A percentile compares a stretch with the other conserved stretches of the same genome.
Evolutionary conservation across 2,797 vertebrate genomes (phyloP).

Genomic region (Sebastes aleutianus): DNA sequence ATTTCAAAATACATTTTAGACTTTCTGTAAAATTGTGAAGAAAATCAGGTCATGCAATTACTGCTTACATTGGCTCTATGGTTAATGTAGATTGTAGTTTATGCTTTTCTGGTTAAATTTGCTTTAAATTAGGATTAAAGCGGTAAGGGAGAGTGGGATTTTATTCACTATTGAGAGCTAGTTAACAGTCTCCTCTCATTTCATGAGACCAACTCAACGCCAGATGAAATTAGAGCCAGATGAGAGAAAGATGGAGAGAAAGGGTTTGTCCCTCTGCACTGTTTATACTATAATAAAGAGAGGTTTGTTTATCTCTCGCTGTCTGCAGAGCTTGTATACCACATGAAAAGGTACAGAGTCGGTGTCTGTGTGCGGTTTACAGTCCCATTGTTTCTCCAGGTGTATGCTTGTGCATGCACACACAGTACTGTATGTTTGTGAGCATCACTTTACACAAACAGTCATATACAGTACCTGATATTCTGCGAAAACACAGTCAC

Average conservation of each 20-base stretch:
- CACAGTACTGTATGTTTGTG: background rate
- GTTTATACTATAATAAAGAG: constrained; percentile 6
- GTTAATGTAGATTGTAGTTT: background rate
- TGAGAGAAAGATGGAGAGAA: constrained; percentile 17
- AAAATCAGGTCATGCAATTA: background rate
- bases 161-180: constrained; percentile 27
- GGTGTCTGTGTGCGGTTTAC: background rate
- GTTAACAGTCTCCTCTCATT: constrained; percentile 50
- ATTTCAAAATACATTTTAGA: background rate
- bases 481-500: constrained; percentile 26
- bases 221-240: constrained; percentile 45
- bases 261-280: background rate
- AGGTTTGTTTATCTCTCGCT: constrained; percentile 13
- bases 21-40: background rate
- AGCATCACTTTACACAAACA: constrained; percentile 7
- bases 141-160: constrained; percentile 8
- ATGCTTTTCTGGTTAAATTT: constrained; percentile 3
- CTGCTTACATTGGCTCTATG: background rate
- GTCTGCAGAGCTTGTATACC: background rate
- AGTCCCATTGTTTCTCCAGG: constrained; percentile 24
- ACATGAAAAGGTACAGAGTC: background rate
- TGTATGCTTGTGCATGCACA: constrained; percentile 7
- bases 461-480: background rate
- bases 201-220: constrained; percentile 35
- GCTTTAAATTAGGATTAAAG: constrained; percentile 22